phyloP scores from a whole-genome alignment of 2,888 invertebrate genomes.

The Cheilosia pagana region DNA sequence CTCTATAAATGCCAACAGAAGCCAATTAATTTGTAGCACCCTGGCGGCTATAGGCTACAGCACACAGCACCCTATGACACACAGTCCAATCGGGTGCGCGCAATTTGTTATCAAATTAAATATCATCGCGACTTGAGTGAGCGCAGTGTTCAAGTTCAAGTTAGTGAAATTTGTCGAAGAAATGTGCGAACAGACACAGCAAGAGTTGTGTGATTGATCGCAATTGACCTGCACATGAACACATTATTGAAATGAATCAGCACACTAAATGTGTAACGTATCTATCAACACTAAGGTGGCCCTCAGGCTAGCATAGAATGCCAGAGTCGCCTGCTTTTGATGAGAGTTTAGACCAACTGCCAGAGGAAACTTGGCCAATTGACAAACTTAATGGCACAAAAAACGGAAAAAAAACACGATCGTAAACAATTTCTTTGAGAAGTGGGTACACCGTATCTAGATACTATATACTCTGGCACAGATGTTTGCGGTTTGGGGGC shows the following conservation, averaged over 20 bases:
- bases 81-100: neutral
- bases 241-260: conserved; percentile 46
- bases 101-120: conserved; percentile 44
- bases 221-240: conserved; percentile 64
- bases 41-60: neutral
- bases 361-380: conserved; percentile 53
- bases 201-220: conserved; percentile 51
- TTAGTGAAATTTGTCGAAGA: neutral
- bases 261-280: conserved; percentile 34
- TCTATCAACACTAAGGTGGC: conserved; percentile 38
- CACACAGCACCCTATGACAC: neutral
- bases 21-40: conserved; percentile 56
- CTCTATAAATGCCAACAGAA: conserved; percentile 56
- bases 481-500: conserved; percentile 21
- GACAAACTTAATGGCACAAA: conserved; percentile 43
- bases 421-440: conserved; percentile 24
- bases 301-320: conserved; percentile 23
- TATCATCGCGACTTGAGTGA: conserved; percentile 33
- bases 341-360: conserved; percentile 12
- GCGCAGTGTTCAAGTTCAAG: conserved; percentile 26
- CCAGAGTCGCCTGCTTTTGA: conserved; percentile 8
- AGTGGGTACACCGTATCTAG: neutral
- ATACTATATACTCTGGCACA: conserved; percentile 2
- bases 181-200: neutral
- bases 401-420: neutral